These are phyloP conservation scores for Tetanocera ferruginea DNA, from an alignment of 2,888 invertebrate genomes.

Conservation along the genomic window DNA sequence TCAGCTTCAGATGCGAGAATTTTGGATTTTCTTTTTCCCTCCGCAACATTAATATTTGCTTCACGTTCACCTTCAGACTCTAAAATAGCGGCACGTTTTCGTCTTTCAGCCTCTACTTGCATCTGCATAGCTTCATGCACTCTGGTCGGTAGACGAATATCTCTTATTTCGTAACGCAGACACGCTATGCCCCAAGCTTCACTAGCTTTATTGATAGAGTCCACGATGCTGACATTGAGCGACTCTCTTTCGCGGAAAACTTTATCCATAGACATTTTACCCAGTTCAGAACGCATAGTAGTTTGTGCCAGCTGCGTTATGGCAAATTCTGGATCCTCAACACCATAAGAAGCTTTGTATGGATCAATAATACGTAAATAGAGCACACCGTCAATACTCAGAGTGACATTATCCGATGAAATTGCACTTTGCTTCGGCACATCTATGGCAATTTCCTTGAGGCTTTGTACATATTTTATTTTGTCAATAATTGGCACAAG, in stretches of 20 bases:
- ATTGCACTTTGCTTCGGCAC: conserved; percentile 99
- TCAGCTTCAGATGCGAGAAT: conserved; percentile 97
- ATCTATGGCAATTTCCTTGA: conserved; percentile 99
- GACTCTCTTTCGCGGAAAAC: conserved; percentile 97
- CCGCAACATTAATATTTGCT: conserved; percentile 97
- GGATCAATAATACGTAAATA: conserved; percentile 95
- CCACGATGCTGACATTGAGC: conserved; percentile 94
- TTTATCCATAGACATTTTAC: conserved; percentile 96
- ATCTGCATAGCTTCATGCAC: conserved; percentile 99
- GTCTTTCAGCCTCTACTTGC: conserved; percentile 99
- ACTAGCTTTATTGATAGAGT: conserved; percentile 97
- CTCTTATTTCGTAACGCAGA: conserved; percentile 94
- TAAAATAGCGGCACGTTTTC: conserved; percentile 95
- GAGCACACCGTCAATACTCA: conserved; percentile 96
- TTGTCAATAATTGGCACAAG: conserved; percentile 91
- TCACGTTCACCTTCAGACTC: conserved; percentile 95
- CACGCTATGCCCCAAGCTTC: conserved; percentile 99
- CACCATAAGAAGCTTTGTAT: conserved; percentile 95
- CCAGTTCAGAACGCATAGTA: conserved; percentile 98
- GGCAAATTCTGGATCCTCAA: conserved; percentile 99
- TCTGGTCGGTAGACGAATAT: conserved; percentile 80
- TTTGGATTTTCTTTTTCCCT: conserved; percentile 91
- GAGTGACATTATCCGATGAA: conserved; percentile 96
- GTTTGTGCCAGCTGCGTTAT: conserved; percentile 99
- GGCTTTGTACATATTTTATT: conserved; percentile 96